These are phyloP conservation scores for Nyctereutes procyonoides DNA, from an alignment of 2,113 vertebrate genomes.

Conservation along the genomic window DNA sequence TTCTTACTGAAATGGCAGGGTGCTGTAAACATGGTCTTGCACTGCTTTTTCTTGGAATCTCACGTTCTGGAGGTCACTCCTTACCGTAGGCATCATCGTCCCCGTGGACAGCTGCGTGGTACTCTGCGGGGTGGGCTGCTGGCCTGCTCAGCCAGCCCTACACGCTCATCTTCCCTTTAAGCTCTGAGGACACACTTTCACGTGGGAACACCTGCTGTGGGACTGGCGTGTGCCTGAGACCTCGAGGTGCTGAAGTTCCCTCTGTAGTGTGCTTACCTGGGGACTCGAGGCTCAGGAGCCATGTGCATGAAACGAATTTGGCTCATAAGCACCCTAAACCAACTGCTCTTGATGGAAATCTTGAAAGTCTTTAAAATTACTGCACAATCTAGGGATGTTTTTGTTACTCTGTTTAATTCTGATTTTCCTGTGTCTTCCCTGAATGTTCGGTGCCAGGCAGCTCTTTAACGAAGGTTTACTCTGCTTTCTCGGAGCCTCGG, in stretches of 20 bases:
- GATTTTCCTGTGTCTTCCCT: neutral
- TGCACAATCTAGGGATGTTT: neutral
- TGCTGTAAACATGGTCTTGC: neutral
- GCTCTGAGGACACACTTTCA: too few species aligned
- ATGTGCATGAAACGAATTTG: neutral
- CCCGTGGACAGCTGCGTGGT: neutral
- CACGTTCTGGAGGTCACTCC: neutral
- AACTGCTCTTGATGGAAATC: neutral
- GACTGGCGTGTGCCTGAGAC: neutral
- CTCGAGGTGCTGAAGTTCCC: neutral
- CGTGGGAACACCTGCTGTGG: too few species aligned
- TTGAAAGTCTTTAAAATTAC: neutral
- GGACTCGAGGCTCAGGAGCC: neutral
- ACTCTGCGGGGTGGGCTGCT: too few species aligned
- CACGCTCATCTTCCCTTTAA: too few species aligned
- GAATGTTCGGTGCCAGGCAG: neutral
- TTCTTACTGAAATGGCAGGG: neutral
- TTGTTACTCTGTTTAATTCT: neutral
- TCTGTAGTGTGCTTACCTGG: neutral
- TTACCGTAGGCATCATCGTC: neutral
- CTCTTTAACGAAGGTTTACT: neutral
- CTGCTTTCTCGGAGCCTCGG: neutral
- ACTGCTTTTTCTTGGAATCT: neutral
- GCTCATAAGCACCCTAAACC: neutral
- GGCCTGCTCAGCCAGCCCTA: neutral